Base-by-base conservation (phyloP, 2,888 invertebrate genomes). In the Dioctria linearis region DNA sequence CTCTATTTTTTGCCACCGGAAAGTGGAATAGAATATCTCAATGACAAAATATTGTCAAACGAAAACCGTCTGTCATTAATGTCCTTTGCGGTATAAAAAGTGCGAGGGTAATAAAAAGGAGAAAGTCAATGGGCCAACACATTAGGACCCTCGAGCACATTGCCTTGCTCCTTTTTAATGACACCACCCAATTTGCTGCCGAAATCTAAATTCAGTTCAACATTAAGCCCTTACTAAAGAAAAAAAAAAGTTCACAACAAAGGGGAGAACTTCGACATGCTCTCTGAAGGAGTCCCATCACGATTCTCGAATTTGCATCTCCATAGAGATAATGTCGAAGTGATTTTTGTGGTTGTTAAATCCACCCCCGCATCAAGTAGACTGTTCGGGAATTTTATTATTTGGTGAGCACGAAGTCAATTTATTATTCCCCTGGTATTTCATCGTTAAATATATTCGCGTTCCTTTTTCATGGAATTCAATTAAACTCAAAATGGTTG, bases 271-370 rank as follows among this genome's bases (percentile, higher is more conserved):
- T 49, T 49, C 11, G 63, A 61, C 63, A 63, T 76, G 42, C 25
- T 76, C 25, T 25, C 63, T 46, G 42, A 79, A 39, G 71, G 79
- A 61, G 79, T 43, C 71, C 42, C 79, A 79, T 71, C 79, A 67
- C 61, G 46, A 57, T 67, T 46, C 69, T 11, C 11, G 63, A 76
- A 80, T 80, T 80, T 80, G 80, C 80, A 80, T 80, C 63, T 80
- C 71, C 61, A 73, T 80, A 63, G 71, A 71, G 54, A 46, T 80
- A 73, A 80, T 80, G 80, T 61, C 43, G 71, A 73, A 80, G 63
- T 71, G 79, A 73, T 80, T 80, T n/a, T 73, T 63, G 80, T 80
- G 80, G 80, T 73, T 71, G 73, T 80, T 73, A 80, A 73, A 71
- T 69, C 73, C 71, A 80, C 71, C 79, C 79, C 54, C 69, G 39